Conservation (phyloP, 2,888 invertebrate genomes). For the Dynastes grantii region DNA sequence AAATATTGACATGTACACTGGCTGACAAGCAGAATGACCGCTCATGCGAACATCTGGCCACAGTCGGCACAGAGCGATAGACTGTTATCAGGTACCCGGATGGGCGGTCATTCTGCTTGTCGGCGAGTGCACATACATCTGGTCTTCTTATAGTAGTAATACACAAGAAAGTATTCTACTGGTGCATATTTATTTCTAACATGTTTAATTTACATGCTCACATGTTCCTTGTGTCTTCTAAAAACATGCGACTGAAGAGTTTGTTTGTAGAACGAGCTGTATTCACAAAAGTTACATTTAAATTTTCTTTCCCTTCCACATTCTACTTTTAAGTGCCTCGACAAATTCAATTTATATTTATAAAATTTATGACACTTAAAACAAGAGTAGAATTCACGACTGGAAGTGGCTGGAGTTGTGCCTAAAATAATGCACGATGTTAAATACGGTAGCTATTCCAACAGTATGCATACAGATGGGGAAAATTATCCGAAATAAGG, state of each 20-base stretch:
- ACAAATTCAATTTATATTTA: conserved; percentile 63
- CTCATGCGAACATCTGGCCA: too few species aligned
- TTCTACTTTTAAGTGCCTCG: conserved; percentile 66
- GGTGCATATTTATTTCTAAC: background rate
- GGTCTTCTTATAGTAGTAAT: background rate
- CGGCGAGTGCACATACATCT: too few species aligned
- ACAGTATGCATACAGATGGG: too few species aligned
- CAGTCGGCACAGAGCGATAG: too few species aligned
- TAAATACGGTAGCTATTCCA: too few species aligned
- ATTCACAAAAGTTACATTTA: conserved; percentile 70
- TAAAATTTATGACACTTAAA: conserved; percentile 61
- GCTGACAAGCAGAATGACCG: too few species aligned
- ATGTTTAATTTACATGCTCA: background rate
- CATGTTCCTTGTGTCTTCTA: background rate
- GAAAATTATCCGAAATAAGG: too few species aligned
- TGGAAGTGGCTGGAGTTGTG: background rate
- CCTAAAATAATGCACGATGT: conserved; percentile 6
- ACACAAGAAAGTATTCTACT: background rate
- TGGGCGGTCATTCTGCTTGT: too few species aligned
- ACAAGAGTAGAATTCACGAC: conserved; percentile 69
- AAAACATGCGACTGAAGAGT: conserved; percentile 67
- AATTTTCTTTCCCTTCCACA: conserved; percentile 66
- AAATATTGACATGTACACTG: too few species aligned
- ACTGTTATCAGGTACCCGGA: too few species aligned
- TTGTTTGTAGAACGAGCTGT: conserved; percentile 79